Evolutionary conservation across 37 sponge, comb jelly and placozoan species (phyloP).

Genomic region (Agelas oroides): DNA sequence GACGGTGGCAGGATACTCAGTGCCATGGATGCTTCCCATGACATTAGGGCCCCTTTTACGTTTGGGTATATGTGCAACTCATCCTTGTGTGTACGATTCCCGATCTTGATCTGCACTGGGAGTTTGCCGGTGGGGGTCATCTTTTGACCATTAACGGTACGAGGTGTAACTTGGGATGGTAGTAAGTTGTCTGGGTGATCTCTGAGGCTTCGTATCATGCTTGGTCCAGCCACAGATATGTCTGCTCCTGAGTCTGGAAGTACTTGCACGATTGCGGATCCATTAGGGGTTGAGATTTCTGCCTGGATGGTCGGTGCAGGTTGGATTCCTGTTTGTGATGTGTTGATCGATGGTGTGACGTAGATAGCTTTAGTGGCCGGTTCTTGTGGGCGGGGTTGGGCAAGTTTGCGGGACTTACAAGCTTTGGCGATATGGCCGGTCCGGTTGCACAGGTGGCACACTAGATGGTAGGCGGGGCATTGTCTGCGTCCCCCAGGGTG

Average conservation of each 20-base stretch:
- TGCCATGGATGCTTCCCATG: slow-evolving; percentile 33
- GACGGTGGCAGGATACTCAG: slow-evolving; percentile 27
- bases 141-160: slow-evolving; percentile 15
- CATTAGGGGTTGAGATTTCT: slow-evolving; percentile 20
- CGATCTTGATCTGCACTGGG: slow-evolving; percentile 8
- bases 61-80: slow-evolving; percentile 40
- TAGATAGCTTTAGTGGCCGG: too few relatives aligned
- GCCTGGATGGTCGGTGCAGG: slow-evolving; percentile 32
- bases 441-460: slow-evolving; percentile 34
- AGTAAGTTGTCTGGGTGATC: too few relatives aligned
- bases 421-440: slow-evolving; percentile 36
- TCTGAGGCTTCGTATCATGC: slow-evolving; percentile 19
- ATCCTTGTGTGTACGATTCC: neutral
- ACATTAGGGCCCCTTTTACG: slow-evolving; percentile 13
- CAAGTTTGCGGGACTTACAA: neutral
- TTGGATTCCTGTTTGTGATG: neutral
- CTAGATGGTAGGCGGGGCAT: slow-evolving; percentile 19
- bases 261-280: neutral
- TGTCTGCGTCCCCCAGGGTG: slow-evolving; percentile 24
- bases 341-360: neutral
- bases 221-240: slow-evolving; percentile 33
- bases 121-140: slow-evolving; percentile 42
- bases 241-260: slow-evolving; percentile 52
- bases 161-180: too few relatives aligned
- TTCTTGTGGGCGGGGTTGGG: too few relatives aligned